Percentiles rank a stretch among this genome's conserved stretches.
phyloP scores from a whole-genome alignment of 2,797 vertebrate genomes.

The Nothura maculosa region DNA sequence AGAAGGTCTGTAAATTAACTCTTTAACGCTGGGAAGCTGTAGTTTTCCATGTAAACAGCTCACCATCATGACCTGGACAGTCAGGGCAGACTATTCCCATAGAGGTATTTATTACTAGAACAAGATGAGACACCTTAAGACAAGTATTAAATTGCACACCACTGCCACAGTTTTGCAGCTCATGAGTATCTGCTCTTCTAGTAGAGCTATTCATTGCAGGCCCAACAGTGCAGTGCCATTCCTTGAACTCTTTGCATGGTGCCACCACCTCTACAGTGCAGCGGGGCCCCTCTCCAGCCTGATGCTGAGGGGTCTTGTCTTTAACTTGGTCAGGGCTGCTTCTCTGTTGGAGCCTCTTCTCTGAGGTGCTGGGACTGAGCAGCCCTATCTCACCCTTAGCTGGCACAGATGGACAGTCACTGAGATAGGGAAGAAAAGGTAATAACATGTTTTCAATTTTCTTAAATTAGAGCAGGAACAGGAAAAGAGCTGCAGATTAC shows the following conservation, averaged over 20 bases:
- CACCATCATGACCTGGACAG: not conserved
- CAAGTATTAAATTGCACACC: not conserved
- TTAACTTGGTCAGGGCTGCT: not conserved
- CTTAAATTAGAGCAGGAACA: not conserved
- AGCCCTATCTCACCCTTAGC: not conserved
- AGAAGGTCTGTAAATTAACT: not conserved
- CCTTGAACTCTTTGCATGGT: not conserved
- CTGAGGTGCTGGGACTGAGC: not conserved
- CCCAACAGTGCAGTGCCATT: not conserved
- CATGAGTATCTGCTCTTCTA: not conserved
- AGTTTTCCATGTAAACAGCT: not conserved
- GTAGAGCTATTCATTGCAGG: fast-evolving
- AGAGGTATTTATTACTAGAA: fast-evolving
- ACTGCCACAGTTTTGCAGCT: not conserved
- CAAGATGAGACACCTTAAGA: not conserved
- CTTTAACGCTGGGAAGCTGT: not conserved
- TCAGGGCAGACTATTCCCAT: not conserved
- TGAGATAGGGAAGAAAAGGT: not conserved
- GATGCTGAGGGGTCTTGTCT: not conserved
- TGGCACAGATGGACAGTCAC: fast-evolving
- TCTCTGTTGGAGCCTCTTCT: not conserved
- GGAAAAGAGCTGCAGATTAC: not conserved
- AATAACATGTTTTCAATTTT: not conserved
- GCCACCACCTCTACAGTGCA: not conserved
- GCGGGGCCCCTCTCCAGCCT: not conserved